These are phyloP conservation scores for Pavo muticus DNA, from an alignment of 2,113 vertebrate genomes.

Conservation along the genomic window DNA sequence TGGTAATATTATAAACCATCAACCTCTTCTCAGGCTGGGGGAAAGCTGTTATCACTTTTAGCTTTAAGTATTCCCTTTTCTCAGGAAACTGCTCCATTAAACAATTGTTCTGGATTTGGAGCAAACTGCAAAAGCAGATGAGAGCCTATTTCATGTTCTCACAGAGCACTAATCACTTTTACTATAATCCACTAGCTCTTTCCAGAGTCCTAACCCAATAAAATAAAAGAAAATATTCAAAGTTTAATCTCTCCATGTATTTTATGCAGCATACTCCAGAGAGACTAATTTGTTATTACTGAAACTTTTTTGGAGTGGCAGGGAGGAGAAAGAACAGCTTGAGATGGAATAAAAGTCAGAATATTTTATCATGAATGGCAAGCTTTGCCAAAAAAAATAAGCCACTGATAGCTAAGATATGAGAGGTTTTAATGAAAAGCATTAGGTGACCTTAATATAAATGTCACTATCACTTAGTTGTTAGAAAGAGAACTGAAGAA, in stretches of 20 bases:
- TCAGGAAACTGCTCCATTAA: not conserved
- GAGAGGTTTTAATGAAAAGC: slow-evolving; percentile 28
- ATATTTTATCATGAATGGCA: not conserved
- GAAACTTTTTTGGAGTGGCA: not conserved
- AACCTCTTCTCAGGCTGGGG: not conserved
- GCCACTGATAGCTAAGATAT: not conserved
- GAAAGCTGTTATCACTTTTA: not conserved
- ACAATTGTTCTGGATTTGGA: not conserved
- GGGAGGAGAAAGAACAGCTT: not conserved
- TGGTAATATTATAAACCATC: not conserved
- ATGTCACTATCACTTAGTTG: slow-evolving; percentile 33
- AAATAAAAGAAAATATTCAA: not conserved
- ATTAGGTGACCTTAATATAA: slow-evolving; percentile 49
- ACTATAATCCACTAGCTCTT: not conserved
- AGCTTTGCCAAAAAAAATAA: slow-evolving; percentile 29
- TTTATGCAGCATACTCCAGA: not conserved
- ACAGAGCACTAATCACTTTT: not conserved
- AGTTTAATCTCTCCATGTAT: not conserved
- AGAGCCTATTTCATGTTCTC: not conserved
- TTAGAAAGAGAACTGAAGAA: slow-evolving; percentile 18
- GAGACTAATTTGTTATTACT: not conserved
- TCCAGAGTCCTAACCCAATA: not conserved
- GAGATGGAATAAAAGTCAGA: not conserved
- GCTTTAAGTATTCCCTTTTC: not conserved
- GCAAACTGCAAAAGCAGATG: not conserved